These are phyloP conservation scores for Notodonta dromedarius DNA, from an alignment of 2,888 invertebrate species.

Conservation along the genomic window DNA sequence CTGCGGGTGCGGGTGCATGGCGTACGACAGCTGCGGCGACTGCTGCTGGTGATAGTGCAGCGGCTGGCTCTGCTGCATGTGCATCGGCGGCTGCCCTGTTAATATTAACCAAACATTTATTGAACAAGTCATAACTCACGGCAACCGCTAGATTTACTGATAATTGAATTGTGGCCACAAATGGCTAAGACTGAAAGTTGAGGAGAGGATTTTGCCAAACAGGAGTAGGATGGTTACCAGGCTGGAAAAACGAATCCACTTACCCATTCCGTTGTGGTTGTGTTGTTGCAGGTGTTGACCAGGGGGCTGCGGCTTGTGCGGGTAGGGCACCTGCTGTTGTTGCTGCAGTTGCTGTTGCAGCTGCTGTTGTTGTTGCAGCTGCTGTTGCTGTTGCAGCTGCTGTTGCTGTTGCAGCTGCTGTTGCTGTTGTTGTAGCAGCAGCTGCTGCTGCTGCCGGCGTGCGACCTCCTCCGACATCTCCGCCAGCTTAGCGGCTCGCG, in stretches of 20 bases:
- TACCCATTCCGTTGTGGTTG: conserved; percentile 7
- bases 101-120: neutral
- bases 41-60: conserved; percentile 15
- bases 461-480: conserved; percentile 93
- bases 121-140: too few species aligned
- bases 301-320: too few species aligned
- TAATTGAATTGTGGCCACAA: too few species aligned
- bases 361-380: conserved; percentile 44
- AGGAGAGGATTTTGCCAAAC: too few species aligned
- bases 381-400: conserved; percentile 26
- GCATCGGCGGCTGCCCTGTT: conserved; percentile 26
- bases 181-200: too few species aligned
- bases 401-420: conserved; percentile 53
- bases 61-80: conserved; percentile 11
- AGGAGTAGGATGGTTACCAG: too few species aligned
- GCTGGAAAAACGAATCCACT: too few species aligned
- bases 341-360: conserved; percentile 20
- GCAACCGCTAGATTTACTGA: too few species aligned
- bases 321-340: neutral
- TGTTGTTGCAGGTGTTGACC: conserved; percentile 14
- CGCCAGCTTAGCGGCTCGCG: conserved; percentile 86
- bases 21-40: conserved; percentile 38
- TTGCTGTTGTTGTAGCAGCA: conserved; percentile 50
- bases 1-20: conserved; percentile 20
- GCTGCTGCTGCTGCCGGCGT: conserved; percentile 80